Percentiles rank a stretch among this genome's conserved stretches.
Evolutionary conservation across 1,140 invertebrate species (phyloP).

Genomic region (Cyrtorhinus lividipennis): DNA sequence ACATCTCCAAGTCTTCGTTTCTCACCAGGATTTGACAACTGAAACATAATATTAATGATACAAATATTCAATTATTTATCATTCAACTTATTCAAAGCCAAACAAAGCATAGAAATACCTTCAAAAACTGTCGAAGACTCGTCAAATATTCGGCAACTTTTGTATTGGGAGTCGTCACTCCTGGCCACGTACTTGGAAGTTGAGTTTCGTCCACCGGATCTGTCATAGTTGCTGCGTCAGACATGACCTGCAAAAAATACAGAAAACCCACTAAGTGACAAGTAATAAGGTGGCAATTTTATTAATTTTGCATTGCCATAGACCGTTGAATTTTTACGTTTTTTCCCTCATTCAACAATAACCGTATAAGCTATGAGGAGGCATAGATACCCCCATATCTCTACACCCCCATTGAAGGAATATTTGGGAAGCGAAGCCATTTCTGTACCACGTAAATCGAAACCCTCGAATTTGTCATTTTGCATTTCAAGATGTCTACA

Average conservation of each 20-base stretch:
- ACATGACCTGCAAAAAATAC: conserved; percentile 28
- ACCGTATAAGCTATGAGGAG: not conserved
- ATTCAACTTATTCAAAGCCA: too few relatives aligned
- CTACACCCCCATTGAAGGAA: too few relatives aligned
- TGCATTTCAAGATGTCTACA: not conserved
- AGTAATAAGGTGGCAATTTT: not conserved
- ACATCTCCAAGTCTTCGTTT: conserved; percentile 56
- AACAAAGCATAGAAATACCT: too few relatives aligned
- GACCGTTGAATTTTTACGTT: not conserved
- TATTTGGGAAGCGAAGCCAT: too few relatives aligned
- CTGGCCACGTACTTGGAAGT: conserved; percentile 24
- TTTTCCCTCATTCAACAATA: not conserved
- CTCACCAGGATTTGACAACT: conserved; percentile 20
- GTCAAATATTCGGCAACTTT: conserved; percentile 29
- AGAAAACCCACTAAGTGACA: not conserved
- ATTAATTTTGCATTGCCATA: not conserved
- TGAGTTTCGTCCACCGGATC: conserved; percentile 30
- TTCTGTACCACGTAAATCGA: too few relatives aligned
- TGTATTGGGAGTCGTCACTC: conserved; percentile 22
- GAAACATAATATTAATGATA: conserved; percentile 1
- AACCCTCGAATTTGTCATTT: not conserved
- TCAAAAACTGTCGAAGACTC: conserved; percentile 27
- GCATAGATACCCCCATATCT: not conserved
- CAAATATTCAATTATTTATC: too few relatives aligned
- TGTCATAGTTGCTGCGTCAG: conserved; percentile 38